Conservation (phyloP, 2,797 vertebrate genomes). For the Pristis pectinata region DNA sequence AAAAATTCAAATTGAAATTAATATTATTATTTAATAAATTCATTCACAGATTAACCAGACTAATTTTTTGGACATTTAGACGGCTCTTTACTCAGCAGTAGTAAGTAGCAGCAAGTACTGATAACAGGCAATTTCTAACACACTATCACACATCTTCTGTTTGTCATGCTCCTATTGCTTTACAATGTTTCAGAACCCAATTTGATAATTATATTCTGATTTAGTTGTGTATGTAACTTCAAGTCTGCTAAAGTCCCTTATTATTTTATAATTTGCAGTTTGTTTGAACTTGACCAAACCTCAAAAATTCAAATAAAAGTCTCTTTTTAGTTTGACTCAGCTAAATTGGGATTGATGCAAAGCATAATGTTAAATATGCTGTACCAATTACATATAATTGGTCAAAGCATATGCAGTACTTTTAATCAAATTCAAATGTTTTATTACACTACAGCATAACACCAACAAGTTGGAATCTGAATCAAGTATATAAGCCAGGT, state of each 20-base stretch:
- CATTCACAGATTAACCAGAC: too few species aligned
- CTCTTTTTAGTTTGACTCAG: neutral
- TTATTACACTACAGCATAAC: neutral
- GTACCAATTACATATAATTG: constrained; percentile 17
- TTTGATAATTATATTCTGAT: neutral
- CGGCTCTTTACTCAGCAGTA: neutral
- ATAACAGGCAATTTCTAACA: neutral
- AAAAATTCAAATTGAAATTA: neutral
- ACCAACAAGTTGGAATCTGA: neutral
- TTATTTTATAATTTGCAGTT: constrained; percentile 12
- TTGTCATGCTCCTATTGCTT: neutral
- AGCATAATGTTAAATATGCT: constrained; percentile 25
- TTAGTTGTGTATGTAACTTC: neutral
- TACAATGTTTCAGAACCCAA: neutral
- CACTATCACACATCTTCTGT: neutral
- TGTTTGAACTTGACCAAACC: neutral
- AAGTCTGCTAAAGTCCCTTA: neutral
- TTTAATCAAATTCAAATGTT: neutral
- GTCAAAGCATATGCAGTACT: constrained; percentile 3
- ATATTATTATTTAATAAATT: neutral
- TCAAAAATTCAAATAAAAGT: constrained; percentile 17
- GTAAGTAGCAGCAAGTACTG: neutral
- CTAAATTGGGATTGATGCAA: neutral
- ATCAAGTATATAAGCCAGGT: neutral
- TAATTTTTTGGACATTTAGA: neutral